Evolutionary conservation across 2,797 vertebrate genomes (phyloP), one percentile per base, ranked within the genome.

Genomic region (Gymnodraco acuticeps): DNA sequence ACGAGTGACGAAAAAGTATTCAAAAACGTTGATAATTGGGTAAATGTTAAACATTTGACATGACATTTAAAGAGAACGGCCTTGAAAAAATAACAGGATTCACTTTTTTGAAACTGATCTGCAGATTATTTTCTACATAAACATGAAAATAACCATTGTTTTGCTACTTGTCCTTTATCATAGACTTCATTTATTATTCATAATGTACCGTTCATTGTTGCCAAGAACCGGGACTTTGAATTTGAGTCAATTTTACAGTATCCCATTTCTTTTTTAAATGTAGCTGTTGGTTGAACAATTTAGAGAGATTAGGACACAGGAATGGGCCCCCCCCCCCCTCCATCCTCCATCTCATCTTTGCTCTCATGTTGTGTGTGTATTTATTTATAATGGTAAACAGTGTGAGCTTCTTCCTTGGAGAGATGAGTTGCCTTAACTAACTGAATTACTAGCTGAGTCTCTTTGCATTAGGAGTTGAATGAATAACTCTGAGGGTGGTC

Each of bases 401-500:
- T 46, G 43, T 19, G n/a, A 61, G 62, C 43, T 64, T 31, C 43
- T 59, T 10, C 64, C 53, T 55, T 15, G 16, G 27, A 50, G 38
- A 23, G 51, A 50, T 42, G 3, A 72, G 42, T 74, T 79, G 61
- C 16, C 58, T 45, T 67, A 17, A 66, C 41, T 63, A 45, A 66
- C 38, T 48, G 64, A 54, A 38, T 65, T 15, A 60, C 15, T 31
- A 43, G 6, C 14, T 50, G 38, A 2, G 51, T 73, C 74, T 62
- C 7, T 58, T 64, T 66, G 23, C 65, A 71, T 67, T 66, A 16
- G 43, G 53, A 81, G 41, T 31, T 27, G 12, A 75, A 59, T 78
- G 33, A 52, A 68, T 23, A 43, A 12, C 27, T 64, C 47, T 2
- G 65, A 23, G n/a, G 65, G 53, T 53, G 23, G 20, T 16, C 8